Conservation (phyloP, 64 coral and sea anemone genomes). For the Stichodactyla helianthus region DNA sequence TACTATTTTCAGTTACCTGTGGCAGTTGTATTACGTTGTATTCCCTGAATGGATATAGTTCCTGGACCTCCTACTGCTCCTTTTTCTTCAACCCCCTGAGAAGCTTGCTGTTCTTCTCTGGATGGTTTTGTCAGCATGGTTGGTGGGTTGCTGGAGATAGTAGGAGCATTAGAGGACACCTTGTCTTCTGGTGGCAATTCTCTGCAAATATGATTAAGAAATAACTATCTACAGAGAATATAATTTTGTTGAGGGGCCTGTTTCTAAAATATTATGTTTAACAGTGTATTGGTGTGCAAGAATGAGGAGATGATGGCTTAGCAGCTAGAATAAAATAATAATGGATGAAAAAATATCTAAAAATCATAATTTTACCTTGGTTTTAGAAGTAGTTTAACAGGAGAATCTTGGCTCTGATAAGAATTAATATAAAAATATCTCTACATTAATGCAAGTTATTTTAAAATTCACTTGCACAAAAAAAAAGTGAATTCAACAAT, state of each 20-base stretch:
- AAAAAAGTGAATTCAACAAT: no score
- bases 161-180: not conserved
- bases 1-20: not conserved
- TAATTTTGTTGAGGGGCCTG: no score
- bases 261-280: no score
- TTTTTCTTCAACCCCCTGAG: not conserved
- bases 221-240: no score
- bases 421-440: not conserved
- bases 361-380: conserved; percentile 53
- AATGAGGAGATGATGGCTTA: no score
- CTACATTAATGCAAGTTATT: no score
- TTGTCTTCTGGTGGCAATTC: conserved; percentile 24
- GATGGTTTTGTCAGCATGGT: not conserved
- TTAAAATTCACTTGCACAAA: no score
- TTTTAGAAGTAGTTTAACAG: conserved; percentile 81
- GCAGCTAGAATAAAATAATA: no score
- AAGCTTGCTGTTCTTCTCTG: not conserved
- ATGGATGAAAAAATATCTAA: no score
- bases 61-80: conserved; percentile 14
- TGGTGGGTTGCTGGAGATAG: not conserved
- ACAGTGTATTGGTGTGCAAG: no score
- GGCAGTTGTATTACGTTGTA: not conserved
- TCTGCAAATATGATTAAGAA: not conserved
- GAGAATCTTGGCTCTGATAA: conserved; percentile 71
- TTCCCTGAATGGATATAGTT: conserved; percentile 18